These are phyloP conservation scores for Arothron firmamentum DNA, from an alignment of 2,113 vertebrate species.

Conservation along the genomic window DNA sequence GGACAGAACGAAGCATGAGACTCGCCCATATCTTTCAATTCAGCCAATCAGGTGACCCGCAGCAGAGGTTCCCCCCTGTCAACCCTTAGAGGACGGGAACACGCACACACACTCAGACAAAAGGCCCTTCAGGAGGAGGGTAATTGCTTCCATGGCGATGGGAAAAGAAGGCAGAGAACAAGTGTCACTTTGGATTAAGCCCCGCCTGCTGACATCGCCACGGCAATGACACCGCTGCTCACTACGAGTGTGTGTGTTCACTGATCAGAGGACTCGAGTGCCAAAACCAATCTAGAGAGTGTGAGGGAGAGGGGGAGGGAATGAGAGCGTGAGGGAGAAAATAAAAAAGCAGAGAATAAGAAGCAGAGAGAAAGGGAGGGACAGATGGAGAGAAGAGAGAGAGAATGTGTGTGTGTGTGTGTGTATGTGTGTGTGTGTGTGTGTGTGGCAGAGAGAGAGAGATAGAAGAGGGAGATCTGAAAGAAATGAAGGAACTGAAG, in stretches of 20 bases:
- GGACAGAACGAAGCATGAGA: background rate
- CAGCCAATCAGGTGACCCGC: slow-evolving; percentile 57
- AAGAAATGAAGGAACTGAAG: background rate
- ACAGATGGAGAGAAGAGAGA: background rate
- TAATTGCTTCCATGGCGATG: slow-evolving; percentile 96
- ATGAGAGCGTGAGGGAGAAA: too few species aligned
- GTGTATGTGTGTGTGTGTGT: background rate
- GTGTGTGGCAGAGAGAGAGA: background rate
- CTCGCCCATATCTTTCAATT: slow-evolving; percentile 34
- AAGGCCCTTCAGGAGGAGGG: slow-evolving; percentile 68
- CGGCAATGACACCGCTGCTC: slow-evolving; percentile 85
- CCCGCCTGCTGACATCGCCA: slow-evolving; percentile 87
- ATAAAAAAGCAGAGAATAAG: background rate
- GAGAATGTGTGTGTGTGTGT: background rate
- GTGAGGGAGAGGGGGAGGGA: background rate
- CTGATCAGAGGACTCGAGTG: slow-evolving; percentile 90
- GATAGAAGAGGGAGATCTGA: background rate
- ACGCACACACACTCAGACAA: slow-evolving; percentile 38
- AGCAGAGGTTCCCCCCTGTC: slow-evolving; percentile 55
- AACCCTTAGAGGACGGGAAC: slow-evolving; percentile 30
- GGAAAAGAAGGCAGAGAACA: slow-evolving; percentile 96
- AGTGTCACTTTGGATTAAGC: slow-evolving; percentile 99
- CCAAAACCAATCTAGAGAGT: slow-evolving; percentile 84
- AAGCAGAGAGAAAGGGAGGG: background rate
- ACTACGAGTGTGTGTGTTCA: slow-evolving; percentile 43